A percentile compares a stretch with the other conserved stretches of the same genome.
Conservation (phyloP, 2,888 invertebrate genomes). For the Allygus modestus region DNA sequence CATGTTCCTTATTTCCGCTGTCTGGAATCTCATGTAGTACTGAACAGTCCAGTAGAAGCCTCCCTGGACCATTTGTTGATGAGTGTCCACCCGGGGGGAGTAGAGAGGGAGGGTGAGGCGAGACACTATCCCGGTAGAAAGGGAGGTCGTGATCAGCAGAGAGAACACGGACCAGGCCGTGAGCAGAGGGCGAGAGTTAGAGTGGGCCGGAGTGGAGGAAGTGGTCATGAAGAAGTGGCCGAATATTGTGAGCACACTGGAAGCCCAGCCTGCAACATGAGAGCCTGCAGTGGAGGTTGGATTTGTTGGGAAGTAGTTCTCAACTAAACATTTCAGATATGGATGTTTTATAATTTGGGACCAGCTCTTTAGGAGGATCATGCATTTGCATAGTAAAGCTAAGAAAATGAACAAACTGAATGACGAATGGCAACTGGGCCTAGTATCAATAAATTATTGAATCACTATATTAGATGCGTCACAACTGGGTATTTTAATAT, state of each 20-base stretch:
- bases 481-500: too few relatives aligned
- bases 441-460: too few relatives aligned
- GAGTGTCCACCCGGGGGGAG: constrained; percentile 5
- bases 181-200: not conserved
- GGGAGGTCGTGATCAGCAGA: not conserved
- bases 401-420: too few relatives aligned
- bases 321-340: too few relatives aligned
- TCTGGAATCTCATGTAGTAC: not conserved
- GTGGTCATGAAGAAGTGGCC: not conserved
- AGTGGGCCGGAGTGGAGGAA: not conserved
- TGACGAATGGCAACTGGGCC: too few relatives aligned
- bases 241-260: not conserved
- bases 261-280: not conserved
- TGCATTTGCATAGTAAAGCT: too few relatives aligned
- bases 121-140: not conserved
- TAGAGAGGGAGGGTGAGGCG: constrained; percentile 22
- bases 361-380: too few relatives aligned
- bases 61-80: not conserved
- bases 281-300: not conserved
- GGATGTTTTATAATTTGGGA: not conserved
- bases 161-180: constrained; percentile 40
- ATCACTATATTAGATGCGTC: too few relatives aligned
- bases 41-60: constrained; percentile 33
- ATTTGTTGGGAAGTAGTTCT: too few relatives aligned
- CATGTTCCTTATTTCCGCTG: not conserved